Evolutionary conservation across 1,140 invertebrate genomes (phyloP).

Genomic region (Drosophila guanche): DNA sequence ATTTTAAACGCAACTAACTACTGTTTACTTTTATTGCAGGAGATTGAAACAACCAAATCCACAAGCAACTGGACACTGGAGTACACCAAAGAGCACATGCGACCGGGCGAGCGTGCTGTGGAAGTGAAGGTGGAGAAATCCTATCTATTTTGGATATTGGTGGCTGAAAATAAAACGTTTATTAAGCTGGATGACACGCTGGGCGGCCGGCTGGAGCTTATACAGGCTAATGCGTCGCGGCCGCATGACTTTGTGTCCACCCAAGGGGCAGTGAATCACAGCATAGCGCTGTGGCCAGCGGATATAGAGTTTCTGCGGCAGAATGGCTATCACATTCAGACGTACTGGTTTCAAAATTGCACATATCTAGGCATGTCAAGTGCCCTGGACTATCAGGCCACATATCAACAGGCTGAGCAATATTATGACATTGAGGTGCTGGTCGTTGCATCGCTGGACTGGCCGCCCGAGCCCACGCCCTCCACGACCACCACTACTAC

Average conservation of each 20-base stretch:
- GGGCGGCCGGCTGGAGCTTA: constrained; percentile 87
- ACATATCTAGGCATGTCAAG: constrained; percentile 87
- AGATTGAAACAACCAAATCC: constrained; percentile 42
- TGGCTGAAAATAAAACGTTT: constrained; percentile 58
- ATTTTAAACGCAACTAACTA: constrained; percentile 6
- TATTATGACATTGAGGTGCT: constrained; percentile 88
- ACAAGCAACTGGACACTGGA: constrained; percentile 85
- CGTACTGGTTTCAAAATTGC: constrained; percentile 92
- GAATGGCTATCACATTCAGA: constrained; percentile 86
- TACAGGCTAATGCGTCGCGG: constrained; percentile 86
- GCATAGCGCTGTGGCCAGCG: constrained; percentile 85
- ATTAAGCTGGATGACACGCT: constrained; percentile 86
- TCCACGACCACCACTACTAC: constrained; percentile 85
- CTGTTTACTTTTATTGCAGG: constrained; percentile 33
- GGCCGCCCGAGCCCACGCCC: constrained; percentile 86
- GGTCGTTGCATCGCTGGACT: constrained; percentile 87
- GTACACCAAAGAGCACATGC: constrained; percentile 84
- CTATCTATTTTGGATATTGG: constrained; percentile 63
- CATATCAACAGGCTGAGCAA: constrained; percentile 86
- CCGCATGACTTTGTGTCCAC: constrained; percentile 87
- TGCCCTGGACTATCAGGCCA: constrained; percentile 86
- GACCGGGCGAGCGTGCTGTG: constrained; percentile 86
- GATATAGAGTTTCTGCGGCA: constrained; percentile 86
- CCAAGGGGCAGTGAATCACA: constrained; percentile 85
- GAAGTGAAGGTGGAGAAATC: constrained; percentile 85